Conservation (phyloP, 2,888 invertebrate genomes). For the Athalia circularis region DNA sequence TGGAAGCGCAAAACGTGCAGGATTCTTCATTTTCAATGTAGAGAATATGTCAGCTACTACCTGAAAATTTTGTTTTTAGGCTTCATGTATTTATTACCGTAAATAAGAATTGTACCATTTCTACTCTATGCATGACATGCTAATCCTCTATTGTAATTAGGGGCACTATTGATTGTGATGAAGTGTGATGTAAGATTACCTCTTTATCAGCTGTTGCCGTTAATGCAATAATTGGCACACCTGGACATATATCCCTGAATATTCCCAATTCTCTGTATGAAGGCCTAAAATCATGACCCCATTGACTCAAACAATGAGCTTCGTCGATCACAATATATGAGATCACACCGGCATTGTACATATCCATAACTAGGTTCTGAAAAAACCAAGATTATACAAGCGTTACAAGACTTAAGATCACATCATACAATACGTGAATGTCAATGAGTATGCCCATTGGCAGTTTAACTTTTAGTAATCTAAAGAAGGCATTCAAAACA, state of each 20-base stretch:
- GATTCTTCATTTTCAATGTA: constrained; percentile 82
- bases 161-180: too few relatives aligned
- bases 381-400: constrained; percentile 53
- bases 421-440: too few relatives aligned
- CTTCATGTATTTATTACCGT: not conserved
- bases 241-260: constrained; percentile 79
- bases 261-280: constrained; percentile 93
- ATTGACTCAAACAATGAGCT: constrained; percentile 98
- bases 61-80: constrained; percentile 67
- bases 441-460: too few relatives aligned
- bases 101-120: not conserved
- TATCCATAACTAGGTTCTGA: constrained; percentile 79
- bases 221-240: constrained; percentile 89
- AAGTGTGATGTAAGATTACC: constrained; percentile 67
- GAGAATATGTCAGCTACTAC: constrained; percentile 89
- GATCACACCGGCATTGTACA: constrained; percentile 86
- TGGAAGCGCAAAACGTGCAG: constrained; percentile 87
- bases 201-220: constrained; percentile 94
- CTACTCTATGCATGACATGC: too few relatives aligned
- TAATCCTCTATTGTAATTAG: too few relatives aligned
- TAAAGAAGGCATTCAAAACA: too few relatives aligned
- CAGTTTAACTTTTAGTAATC: too few relatives aligned
- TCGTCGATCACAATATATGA: constrained; percentile 97
- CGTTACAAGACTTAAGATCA: too few relatives aligned
- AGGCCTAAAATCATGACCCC: constrained; percentile 99